These are phyloP conservation scores for Penaeus monodon DNA, from an alignment of 2,888 invertebrate species.

Conservation along the genomic window DNA sequence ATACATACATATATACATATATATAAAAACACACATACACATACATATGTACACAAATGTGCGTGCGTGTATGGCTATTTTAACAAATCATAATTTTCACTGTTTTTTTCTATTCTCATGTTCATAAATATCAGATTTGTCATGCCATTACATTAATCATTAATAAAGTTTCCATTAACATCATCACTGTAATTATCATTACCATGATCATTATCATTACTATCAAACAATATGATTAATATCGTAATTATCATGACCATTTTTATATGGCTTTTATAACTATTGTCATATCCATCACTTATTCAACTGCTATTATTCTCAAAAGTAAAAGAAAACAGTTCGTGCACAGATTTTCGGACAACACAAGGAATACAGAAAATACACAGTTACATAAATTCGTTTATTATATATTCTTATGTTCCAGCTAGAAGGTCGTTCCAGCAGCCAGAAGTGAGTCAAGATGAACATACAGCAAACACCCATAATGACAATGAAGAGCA, in stretches of 20 bases:
- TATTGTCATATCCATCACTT: too few species aligned
- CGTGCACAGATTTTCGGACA: too few species aligned
- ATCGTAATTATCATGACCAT: too few species aligned
- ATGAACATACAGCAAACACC: constrained; percentile 58
- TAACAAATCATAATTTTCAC: not conserved
- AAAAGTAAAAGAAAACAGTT: not conserved
- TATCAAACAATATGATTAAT: not conserved
- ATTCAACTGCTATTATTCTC: too few species aligned
- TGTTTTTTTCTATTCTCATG: not conserved
- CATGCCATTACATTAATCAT: constrained; percentile 4
- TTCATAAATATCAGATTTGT: not conserved
- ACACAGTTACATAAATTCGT: constrained; percentile 46
- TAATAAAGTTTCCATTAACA: not conserved
- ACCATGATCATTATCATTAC: not conserved
- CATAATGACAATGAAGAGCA: constrained; percentile 50
- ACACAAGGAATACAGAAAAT: constrained; percentile 2
- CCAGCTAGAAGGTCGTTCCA: constrained; percentile 38
- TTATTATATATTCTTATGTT: constrained; percentile 53
- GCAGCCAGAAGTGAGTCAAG: constrained; percentile 42
- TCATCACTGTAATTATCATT: not conserved
- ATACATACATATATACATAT: not conserved
- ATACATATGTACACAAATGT: too few species aligned
- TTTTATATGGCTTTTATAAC: too few species aligned
- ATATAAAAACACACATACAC: not conserved
- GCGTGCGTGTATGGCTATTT: not conserved